Evolutionary conservation across 2,113 vertebrate genomes (phyloP).

Genomic region (Hemibagrus wyckioides): DNA sequence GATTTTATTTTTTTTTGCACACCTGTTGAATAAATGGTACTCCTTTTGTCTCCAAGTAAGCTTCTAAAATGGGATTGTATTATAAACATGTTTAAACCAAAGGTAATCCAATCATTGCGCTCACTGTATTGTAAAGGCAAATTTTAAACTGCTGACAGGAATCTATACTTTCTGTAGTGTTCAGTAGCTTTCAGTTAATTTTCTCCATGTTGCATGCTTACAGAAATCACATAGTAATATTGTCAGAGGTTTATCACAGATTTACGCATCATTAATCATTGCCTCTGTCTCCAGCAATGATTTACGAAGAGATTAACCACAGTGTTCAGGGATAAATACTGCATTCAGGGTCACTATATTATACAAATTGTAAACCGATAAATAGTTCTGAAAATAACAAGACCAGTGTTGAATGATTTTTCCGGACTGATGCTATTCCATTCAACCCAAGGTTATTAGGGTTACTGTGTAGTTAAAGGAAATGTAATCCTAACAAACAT

Average conservation of each 20-base stretch:
- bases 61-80: background rate
- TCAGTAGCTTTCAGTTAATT: background rate
- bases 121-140: background rate
- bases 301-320: background rate
- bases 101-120: background rate
- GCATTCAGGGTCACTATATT: background rate
- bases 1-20: constrained; percentile 65
- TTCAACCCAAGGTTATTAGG: background rate
- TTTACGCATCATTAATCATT: background rate
- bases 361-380: background rate
- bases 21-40: constrained; percentile 64
- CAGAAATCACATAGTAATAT: background rate
- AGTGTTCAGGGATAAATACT: background rate
- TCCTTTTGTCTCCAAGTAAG: constrained; percentile 56
- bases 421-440: background rate
- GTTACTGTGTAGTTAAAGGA: background rate
- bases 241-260: background rate
- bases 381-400: background rate
- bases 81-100: constrained; percentile 6
- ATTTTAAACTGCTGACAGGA: background rate
- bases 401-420: background rate
- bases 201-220: background rate
- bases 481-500: background rate
- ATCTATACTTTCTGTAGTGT: background rate
- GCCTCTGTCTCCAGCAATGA: background rate